Conservation (phyloP, 2,888 invertebrate genomes). For the Drosophila flavopinicola region DNA sequence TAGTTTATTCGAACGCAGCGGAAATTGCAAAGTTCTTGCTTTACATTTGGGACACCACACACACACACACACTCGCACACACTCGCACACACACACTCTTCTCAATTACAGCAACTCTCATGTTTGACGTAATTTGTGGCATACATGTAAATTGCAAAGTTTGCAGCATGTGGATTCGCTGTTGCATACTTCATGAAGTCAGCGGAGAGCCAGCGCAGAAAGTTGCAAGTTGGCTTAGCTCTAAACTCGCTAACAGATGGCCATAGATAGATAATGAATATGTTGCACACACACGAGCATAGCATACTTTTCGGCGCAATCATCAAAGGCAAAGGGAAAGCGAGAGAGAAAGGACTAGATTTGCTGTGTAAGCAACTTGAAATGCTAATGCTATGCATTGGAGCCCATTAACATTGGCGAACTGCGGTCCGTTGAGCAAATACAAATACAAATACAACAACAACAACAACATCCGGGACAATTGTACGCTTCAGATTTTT, state of each 20-base stretch:
- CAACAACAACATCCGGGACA: conserved; percentile 22
- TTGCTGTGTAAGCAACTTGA: no score
- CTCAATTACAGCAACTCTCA: conserved; percentile 47
- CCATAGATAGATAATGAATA: conserved; percentile 34
- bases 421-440: conserved; percentile 61
- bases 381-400: no score
- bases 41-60: conserved; percentile 41
- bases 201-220: conserved; percentile 28
- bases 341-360: neutral
- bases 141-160: conserved; percentile 55
- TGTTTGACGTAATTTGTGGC: conserved; percentile 30
- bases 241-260: neutral
- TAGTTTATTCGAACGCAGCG: conserved; percentile 61
- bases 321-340: neutral
- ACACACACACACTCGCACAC: conserved; percentile 7
- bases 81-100: conserved; percentile 15
- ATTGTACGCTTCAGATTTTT: conserved; percentile 61
- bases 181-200: conserved; percentile 25
- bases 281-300: conserved; percentile 33
- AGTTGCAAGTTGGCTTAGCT: conserved; percentile 25
- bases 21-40: conserved; percentile 75
- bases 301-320: neutral
- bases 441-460: conserved; percentile 25
- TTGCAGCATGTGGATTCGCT: conserved; percentile 21
- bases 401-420: conserved; percentile 33